phyloP scores from a whole-genome alignment of 1,140 invertebrate genomes.

The Periplaneta americana region DNA sequence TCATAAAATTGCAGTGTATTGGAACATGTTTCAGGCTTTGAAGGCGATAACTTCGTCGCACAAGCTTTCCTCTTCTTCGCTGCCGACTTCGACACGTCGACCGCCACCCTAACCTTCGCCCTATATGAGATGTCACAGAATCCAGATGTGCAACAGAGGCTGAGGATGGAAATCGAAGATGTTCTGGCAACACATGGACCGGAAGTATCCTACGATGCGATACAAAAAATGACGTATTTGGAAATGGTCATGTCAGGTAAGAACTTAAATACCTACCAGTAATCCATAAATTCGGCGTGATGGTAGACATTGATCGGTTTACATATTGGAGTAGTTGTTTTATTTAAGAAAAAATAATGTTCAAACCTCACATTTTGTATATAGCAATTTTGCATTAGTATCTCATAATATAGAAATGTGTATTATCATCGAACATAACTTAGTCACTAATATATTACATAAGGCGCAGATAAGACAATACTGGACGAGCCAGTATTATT shows the following conservation, averaged over 20 bases:
- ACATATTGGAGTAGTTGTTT: no score
- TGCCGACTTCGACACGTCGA: conserved; percentile 50
- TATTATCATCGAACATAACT: no score
- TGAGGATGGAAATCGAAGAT: conserved; percentile 36
- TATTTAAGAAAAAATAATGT: no score
- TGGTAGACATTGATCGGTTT: no score
- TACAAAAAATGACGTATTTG: conserved; percentile 27
- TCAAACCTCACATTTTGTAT: no score
- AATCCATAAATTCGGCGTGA: no score
- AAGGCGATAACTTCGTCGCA: conserved; percentile 32
- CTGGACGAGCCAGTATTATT: no score
- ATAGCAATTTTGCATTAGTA: no score
- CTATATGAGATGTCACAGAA: conserved; percentile 35
- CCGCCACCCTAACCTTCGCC: conserved; percentile 34
- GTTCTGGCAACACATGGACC: conserved; percentile 25
- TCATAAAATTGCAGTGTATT: neutral
- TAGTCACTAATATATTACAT: no score
- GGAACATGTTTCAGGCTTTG: neutral
- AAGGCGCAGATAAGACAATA: no score
- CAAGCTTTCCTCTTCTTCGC: conserved; percentile 44
- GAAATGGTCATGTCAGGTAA: conserved; percentile 18
- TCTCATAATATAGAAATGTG: no score
- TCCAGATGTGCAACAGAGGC: conserved; percentile 37
- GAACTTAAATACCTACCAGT: no score
- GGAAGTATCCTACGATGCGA: conserved; percentile 30